Percentiles rank a stretch among this genome's conserved stretches.
These are phyloP conservation scores for Hetaerina americana DNA, from an alignment of 1,140 invertebrate genomes.

Conservation along the genomic window DNA sequence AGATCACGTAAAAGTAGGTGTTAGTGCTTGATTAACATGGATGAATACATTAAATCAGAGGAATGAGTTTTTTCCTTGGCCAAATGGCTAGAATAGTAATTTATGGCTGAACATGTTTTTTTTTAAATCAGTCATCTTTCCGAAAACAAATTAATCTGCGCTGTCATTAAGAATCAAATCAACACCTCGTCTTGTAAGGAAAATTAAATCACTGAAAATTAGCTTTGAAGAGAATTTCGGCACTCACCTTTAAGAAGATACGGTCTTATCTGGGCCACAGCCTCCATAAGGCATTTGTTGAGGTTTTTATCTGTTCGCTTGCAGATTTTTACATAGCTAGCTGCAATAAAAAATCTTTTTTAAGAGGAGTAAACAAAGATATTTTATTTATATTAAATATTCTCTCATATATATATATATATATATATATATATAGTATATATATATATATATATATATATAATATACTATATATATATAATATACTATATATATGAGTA, in stretches of 20 bases:
- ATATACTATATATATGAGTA: too few species aligned
- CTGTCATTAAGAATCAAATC: neutral
- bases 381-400: neutral
- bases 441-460: too few species aligned
- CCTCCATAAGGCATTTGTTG: constrained; percentile 7
- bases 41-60: too few species aligned
- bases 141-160: neutral
- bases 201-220: neutral
- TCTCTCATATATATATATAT: too few species aligned
- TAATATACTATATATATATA: too few species aligned
- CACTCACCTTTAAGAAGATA: constrained; percentile 14
- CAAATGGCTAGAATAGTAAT: too few species aligned
- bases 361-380: neutral
- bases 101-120: too few species aligned
- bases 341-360: constrained; percentile 10
- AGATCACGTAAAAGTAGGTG: too few species aligned
- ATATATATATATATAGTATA: too few species aligned
- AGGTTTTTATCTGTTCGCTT: constrained; percentile 10
- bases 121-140: too few species aligned
- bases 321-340: constrained; percentile 12
- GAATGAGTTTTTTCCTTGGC: too few species aligned
- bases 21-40: too few species aligned
- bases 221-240: neutral
- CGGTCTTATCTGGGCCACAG: constrained; percentile 11
- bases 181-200: neutral